These are phyloP conservation scores for Dendroctonus ponderosae DNA, from an alignment of 1,140 invertebrate genomes.

Conservation along the genomic window DNA sequence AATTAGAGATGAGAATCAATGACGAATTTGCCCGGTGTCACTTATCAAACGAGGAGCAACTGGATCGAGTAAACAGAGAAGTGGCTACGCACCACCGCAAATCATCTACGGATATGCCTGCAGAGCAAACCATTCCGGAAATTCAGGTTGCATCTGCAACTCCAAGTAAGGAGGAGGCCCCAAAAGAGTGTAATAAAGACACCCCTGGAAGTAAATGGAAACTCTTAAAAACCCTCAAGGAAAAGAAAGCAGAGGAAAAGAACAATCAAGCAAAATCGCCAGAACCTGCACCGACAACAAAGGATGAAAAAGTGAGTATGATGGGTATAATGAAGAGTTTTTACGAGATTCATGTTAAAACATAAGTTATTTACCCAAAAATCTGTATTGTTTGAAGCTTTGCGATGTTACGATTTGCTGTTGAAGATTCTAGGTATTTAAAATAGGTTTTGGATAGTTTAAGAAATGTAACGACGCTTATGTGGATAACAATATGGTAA, in stretches of 20 bases:
- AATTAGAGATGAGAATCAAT: slow-evolving; percentile 48
- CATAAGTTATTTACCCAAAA: slow-evolving; percentile 47
- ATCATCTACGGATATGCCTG: slow-evolving; percentile 6
- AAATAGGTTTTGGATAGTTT: neutral
- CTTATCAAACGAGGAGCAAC: slow-evolving; percentile 48
- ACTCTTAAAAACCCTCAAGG: slow-evolving; percentile 82
- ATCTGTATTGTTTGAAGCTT: neutral
- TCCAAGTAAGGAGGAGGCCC: slow-evolving; percentile 56
- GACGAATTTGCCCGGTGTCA: slow-evolving; percentile 49
- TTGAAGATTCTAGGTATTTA: neutral
- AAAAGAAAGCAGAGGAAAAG: slow-evolving; percentile 84
- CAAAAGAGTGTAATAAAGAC: slow-evolving; percentile 44
- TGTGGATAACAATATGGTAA: slow-evolving; percentile 7
- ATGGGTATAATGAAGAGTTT: slow-evolving; percentile 59
- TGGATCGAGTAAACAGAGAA: slow-evolving; percentile 43
- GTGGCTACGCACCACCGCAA: neutral
- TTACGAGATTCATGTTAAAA: slow-evolving; percentile 63
- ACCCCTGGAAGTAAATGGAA: slow-evolving; percentile 82
- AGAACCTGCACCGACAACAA: slow-evolving; percentile 52
- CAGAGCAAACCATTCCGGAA: slow-evolving; percentile 42
- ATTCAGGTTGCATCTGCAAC: slow-evolving; percentile 32
- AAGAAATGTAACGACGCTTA: slow-evolving; percentile 7
- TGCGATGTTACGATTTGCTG: neutral
- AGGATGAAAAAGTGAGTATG: slow-evolving; percentile 66
- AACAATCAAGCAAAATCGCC: slow-evolving; percentile 59